phyloP scores from a whole-genome alignment of 2,888 invertebrate species.

The Flabesymbios commensalis region DNA sequence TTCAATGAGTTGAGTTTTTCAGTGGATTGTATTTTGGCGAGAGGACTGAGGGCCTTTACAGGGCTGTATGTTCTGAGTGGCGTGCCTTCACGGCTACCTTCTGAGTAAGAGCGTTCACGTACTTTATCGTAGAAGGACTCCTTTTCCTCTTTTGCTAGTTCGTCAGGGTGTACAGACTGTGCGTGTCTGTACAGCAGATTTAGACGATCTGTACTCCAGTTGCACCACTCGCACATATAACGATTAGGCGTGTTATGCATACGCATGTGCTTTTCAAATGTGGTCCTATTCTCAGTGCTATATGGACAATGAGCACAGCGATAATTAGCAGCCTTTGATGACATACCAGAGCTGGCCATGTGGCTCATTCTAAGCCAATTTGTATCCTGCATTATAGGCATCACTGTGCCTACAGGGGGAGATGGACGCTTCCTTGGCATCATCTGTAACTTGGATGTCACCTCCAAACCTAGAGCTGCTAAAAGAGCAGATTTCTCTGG shows the following conservation, averaged over 20 bases:
- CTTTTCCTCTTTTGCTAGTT: conserved; percentile 46
- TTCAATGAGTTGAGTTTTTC: too few relatives aligned
- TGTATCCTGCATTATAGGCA: neutral
- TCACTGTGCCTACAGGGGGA: conserved; percentile 1
- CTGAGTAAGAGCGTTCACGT: neutral
- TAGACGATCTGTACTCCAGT: conserved; percentile 51
- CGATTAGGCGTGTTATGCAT: conserved; percentile 20
- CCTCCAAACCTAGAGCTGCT: too few relatives aligned
- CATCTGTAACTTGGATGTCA: too few relatives aligned
- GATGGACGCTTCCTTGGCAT: too few relatives aligned
- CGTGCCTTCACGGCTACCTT: too few relatives aligned
- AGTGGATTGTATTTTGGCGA: too few relatives aligned
- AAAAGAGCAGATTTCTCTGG: too few relatives aligned
- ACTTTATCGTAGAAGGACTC: conserved; percentile 11
- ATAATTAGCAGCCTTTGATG: neutral
- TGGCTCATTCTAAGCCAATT: neutral
- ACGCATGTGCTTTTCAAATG: conserved; percentile 17
- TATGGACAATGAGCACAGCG: conserved; percentile 11
- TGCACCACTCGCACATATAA: conserved; percentile 53
- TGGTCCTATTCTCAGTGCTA: conserved; percentile 1
- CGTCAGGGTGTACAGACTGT: conserved; percentile 43
- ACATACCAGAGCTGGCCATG: neutral
- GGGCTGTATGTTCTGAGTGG: too few relatives aligned
- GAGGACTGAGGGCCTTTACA: too few relatives aligned
- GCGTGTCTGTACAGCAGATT: conserved; percentile 50